Base-by-base conservation (phyloP, 1,140 invertebrate genomes). In the Anthonomus grandis region DNA sequence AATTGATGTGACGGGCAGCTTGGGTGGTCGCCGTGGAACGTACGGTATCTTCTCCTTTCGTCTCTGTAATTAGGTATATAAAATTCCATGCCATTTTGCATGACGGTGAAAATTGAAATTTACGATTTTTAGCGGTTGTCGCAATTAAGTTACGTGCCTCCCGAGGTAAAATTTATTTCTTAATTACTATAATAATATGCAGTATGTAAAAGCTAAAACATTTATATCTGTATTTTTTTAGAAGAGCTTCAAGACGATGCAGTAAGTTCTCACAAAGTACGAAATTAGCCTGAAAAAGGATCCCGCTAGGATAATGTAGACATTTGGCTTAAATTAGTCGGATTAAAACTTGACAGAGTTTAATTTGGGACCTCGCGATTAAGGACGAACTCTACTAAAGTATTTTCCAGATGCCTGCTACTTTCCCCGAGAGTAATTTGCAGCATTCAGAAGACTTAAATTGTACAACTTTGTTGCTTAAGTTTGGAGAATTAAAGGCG, bases 351-450 rank as follows among this genome's bases (percentile, higher is more conserved):
- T 47, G 25, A 31, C 45, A 47, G n/a, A 47, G 27, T 47, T 47
- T 47, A 47, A 47, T 47, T 47, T 47, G 23, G 17, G 45, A 47
- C 45, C 45, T 47, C 19, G 25, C 34, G 45, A 47, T 47, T 47
- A 47, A 47, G 34, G 45, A 23, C 18, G 45, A 12, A n/a, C 22
- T 18, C 24, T 15, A 34, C 27, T 21, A 12, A 15, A 22, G 22
- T 13, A 47, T 47, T 47, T 47, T 58, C 62, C 62, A 60, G 59
- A 60, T 63, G 42, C 49, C 39, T 54, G 56, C 54, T 54, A 57
- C 50, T 55, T n/a, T 44, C 18, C 41, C 15, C 15, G 21, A 19
- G 13, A 21, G 18, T 10, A 19, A 44, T 47, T 34, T 27, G 23
- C 23, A 9, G 45, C 45, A 31, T 34, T 27, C 24, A 31, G 24